phyloP scores from a whole-genome alignment of 1,140 invertebrate genomes.

The Liolophura sinensis region DNA sequence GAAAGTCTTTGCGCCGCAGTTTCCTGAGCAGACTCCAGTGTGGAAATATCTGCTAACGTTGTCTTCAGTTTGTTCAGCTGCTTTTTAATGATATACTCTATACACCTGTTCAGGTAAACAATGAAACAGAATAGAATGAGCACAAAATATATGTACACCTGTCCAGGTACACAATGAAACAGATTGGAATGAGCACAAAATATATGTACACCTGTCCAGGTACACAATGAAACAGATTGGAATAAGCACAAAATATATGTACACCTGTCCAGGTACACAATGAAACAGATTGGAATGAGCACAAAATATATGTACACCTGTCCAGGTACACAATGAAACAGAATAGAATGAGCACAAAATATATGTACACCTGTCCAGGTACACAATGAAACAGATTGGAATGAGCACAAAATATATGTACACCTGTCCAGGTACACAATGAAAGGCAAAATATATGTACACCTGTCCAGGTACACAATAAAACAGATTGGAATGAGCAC shows the following conservation, averaged over 20 bases:
- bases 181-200: neutral
- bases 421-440: neutral
- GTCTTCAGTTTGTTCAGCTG: conserved; percentile 74
- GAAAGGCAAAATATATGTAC: neutral
- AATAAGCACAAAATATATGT: conserved; percentile 35
- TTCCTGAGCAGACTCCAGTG: conserved; percentile 68
- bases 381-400: neutral
- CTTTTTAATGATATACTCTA: conserved; percentile 85
- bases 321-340: neutral
- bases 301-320: neutral
- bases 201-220: conserved; percentile 65
- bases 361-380: too few species aligned
- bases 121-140: conserved; percentile 8
- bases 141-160: conserved; percentile 64
- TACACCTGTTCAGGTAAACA: conserved; percentile 64
- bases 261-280: conserved; percentile 63
- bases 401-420: neutral
- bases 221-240: conserved; percentile 9
- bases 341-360: neutral
- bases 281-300: conserved; percentile 5
- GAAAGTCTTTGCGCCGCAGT: conserved; percentile 43
- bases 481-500: neutral
- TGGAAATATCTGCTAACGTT: conserved; percentile 86
- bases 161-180: conserved; percentile 15
- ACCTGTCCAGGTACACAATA: neutral